A percentile compares a stretch with the other conserved stretches of the same genome.
Evolutionary conservation across 2,113 vertebrate genomes (phyloP).

Genomic region (Pterocles gutturalis): DNA sequence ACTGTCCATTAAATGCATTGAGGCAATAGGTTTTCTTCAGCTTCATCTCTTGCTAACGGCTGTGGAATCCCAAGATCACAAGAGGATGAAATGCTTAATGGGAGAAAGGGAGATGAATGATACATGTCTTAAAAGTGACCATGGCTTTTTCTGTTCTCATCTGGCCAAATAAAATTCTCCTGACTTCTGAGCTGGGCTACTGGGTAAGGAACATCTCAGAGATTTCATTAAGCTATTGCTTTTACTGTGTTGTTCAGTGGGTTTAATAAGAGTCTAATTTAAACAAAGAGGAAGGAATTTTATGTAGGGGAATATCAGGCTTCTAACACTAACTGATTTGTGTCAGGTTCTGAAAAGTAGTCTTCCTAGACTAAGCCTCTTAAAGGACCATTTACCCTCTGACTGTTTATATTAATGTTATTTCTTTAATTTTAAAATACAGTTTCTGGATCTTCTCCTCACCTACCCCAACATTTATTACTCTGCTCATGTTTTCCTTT

Average conservation of each 20-base stretch:
- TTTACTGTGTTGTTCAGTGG: neutral
- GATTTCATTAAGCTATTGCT: neutral
- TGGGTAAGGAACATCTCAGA: neutral
- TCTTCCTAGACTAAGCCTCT: neutral
- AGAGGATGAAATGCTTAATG: neutral
- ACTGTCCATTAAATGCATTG: neutral
- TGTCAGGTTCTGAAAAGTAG: neutral
- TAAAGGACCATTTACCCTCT: neutral
- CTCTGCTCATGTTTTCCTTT: neutral
- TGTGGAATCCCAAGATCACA: neutral
- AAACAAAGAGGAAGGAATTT: neutral
- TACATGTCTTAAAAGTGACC: neutral
- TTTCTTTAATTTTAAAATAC: neutral
- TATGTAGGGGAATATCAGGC: neutral
- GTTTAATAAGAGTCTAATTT: neutral
- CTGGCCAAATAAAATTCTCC: neutral
- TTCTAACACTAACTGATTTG: neutral
- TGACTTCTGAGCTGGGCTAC: neutral
- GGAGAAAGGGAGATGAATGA: neutral
- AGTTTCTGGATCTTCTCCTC: neutral
- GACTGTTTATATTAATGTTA: neutral
- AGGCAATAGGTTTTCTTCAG: neutral
- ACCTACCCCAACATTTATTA: neutral
- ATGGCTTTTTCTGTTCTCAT: neutral
- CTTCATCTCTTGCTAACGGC: neutral